Percentiles rank a stretch among this genome's conserved stretches.
These are phyloP conservation scores for Acanthisitta chloris DNA, from an alignment of 2,113 vertebrate genomes.

Conservation along the genomic window DNA sequence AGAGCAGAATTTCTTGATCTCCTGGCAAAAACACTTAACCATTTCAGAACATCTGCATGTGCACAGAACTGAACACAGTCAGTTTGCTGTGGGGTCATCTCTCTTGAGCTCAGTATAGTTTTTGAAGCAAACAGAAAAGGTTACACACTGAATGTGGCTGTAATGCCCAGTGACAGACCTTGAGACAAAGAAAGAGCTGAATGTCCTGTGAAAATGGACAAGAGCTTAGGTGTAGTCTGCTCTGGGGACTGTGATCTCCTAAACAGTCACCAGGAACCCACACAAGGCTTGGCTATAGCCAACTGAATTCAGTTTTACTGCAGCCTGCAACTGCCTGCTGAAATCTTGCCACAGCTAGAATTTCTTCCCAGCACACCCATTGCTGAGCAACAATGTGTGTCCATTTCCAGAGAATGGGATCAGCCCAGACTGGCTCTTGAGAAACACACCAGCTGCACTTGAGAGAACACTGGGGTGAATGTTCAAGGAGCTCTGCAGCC, in stretches of 20 bases:
- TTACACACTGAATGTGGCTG: background rate
- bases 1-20: background rate
- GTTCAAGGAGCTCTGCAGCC: conserved; percentile 1
- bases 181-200: background rate
- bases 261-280: background rate
- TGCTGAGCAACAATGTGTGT: conserved; percentile 51
- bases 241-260: background rate
- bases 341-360: conserved; percentile 18
- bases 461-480: background rate
- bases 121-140: background rate
- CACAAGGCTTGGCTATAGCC: background rate
- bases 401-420: conserved; percentile 50
- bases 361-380: conserved; percentile 47
- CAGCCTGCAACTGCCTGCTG: background rate
- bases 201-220: background rate
- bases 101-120: background rate
- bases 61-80: background rate
- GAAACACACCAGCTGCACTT: conserved; percentile 47
- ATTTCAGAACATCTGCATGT: background rate
- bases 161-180: background rate
- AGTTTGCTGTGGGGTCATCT: background rate
- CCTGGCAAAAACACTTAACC: background rate
- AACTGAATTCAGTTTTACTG: background rate
- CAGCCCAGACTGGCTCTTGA: conserved; percentile 36
- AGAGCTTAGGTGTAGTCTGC: background rate